Evolutionary conservation across 2,888 invertebrate genomes (phyloP).

Genomic region (Lithosia quadra): DNA sequence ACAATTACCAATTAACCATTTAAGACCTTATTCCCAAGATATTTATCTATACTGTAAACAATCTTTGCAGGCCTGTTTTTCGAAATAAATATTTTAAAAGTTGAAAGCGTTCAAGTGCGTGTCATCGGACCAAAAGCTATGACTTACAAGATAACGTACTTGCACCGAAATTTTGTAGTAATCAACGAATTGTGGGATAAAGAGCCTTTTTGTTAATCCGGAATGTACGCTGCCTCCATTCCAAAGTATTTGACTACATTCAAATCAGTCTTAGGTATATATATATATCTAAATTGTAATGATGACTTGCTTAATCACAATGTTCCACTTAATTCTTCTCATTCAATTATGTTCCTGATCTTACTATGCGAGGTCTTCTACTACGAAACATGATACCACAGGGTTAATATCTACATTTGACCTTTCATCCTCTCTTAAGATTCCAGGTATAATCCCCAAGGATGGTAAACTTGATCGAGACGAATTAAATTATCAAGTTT

Average conservation of each 20-base stretch:
- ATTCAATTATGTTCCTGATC: too few relatives aligned
- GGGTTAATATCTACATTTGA: too few relatives aligned
- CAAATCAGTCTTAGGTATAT: background rate
- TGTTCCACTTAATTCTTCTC: too few relatives aligned
- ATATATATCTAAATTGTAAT: too few relatives aligned
- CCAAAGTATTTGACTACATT: background rate
- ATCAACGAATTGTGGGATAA: background rate
- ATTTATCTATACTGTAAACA: slow-evolving; percentile 13
- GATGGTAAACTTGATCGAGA: too few relatives aligned
- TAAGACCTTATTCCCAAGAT: slow-evolving; percentile 21
- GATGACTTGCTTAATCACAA: too few relatives aligned
- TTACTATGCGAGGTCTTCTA: too few relatives aligned
- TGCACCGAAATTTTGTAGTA: background rate
- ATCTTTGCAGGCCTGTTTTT: background rate
- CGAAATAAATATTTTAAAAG: background rate
- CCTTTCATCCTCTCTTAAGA: too few relatives aligned
- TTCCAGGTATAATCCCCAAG: too few relatives aligned
- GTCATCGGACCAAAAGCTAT: background rate
- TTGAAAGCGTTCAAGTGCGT: background rate
- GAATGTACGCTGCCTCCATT: background rate
- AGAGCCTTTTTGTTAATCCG: background rate
- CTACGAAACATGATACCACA: too few relatives aligned
- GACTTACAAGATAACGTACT: background rate
- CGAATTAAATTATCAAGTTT: too few relatives aligned
- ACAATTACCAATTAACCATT: slow-evolving; percentile 58